A percentile compares a stretch with the other conserved stretches of the same genome.
Evolutionary conservation across 23 tunicate species (phyloP).

Genomic region (Oikopleura albicans): DNA sequence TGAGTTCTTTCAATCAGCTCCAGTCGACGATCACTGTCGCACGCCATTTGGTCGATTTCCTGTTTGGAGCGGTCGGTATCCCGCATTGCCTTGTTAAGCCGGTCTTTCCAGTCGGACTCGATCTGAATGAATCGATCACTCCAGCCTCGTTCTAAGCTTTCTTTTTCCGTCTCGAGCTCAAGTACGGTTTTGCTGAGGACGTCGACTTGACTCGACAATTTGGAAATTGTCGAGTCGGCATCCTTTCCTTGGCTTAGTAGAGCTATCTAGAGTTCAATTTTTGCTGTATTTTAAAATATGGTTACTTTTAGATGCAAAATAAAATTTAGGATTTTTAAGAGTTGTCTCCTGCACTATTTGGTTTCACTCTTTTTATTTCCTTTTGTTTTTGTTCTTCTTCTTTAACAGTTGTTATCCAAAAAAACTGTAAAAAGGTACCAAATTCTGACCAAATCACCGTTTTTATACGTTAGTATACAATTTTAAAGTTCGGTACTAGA

Average conservation of each 20-base stretch:
- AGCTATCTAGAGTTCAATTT: too few species aligned
- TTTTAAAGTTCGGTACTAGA: too few species aligned
- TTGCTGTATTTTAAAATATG: too few species aligned
- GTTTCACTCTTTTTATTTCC: too few species aligned
- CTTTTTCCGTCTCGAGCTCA: neutral
- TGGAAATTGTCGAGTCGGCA: neutral
- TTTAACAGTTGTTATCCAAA: too few species aligned
- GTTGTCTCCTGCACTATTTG: too few species aligned
- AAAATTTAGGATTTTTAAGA: too few species aligned
- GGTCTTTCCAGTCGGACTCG: neutral
- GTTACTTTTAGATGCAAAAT: too few species aligned
- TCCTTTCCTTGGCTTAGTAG: neutral
- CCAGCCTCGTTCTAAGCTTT: neutral
- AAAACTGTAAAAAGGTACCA: too few species aligned
- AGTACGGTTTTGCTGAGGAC: neutral
- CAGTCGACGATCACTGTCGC: neutral
- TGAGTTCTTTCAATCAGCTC: neutral
- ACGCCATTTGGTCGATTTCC: neutral
- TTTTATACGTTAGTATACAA: too few species aligned
- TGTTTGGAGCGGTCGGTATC: neutral
- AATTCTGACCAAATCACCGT: too few species aligned
- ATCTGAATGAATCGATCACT: neutral
- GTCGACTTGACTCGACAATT: neutral
- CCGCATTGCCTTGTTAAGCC: neutral
- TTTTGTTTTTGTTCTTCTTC: too few species aligned